Conservation (phyloP, 2,888 invertebrate species). For the Xestia c-nigrum region DNA sequence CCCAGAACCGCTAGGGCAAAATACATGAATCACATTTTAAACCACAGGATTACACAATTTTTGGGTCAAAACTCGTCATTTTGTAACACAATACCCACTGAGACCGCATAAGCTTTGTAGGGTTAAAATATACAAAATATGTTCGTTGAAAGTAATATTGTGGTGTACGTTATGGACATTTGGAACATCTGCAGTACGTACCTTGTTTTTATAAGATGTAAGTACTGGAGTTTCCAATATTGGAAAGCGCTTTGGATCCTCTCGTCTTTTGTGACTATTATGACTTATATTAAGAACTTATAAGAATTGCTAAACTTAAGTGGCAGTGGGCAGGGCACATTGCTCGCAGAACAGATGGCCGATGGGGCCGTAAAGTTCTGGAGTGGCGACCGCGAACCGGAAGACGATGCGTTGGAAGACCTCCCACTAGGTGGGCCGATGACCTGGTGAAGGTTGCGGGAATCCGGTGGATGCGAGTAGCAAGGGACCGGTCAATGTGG, state of each 20-base stretch:
- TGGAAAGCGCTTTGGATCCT: slow-evolving; percentile 5
- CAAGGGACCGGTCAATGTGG: no score
- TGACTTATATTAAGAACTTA: no score
- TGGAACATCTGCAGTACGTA: slow-evolving; percentile 22
- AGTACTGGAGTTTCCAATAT: slow-evolving; percentile 15
- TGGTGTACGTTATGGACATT: slow-evolving; percentile 49
- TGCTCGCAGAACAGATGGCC: no score
- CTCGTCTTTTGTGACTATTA: not conserved
- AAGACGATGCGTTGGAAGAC: no score
- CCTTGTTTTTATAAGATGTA: slow-evolving; percentile 23
- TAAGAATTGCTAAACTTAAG: no score
- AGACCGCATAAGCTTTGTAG: slow-evolving; percentile 58
- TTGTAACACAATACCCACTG: slow-evolving; percentile 62
- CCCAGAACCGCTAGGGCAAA: slow-evolving; percentile 54
- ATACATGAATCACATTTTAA: slow-evolving; percentile 63
- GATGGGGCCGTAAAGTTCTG: no score
- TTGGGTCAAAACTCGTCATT: slow-evolving; percentile 65
- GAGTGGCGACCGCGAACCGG: no score
- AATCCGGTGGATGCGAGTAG: no score
- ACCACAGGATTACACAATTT: slow-evolving; percentile 64
- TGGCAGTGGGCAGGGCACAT: no score
- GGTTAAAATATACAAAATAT: slow-evolving; percentile 63
- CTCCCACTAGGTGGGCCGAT: no score
- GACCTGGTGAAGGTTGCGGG: no score
- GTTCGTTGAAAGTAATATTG: slow-evolving; percentile 53